These are phyloP conservation scores for Tiliacea citrago DNA, from an alignment of 2,888 invertebrate genomes.

Conservation along the genomic window DNA sequence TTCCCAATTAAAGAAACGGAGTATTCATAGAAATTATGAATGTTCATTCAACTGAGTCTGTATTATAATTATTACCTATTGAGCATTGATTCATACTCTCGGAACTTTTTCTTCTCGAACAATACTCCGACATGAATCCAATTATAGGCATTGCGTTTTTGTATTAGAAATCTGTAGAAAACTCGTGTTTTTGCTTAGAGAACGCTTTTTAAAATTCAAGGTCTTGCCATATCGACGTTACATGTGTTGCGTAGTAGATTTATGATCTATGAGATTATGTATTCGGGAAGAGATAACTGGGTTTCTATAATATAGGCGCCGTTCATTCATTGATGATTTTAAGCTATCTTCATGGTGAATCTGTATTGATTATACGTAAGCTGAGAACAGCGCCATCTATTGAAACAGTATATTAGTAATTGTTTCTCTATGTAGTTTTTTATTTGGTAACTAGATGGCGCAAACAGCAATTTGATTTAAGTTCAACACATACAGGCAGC, in stretches of 20 bases:
- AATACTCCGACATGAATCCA: conserved; percentile 31
- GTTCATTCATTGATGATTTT: conserved; percentile 58
- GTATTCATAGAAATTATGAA: conserved; percentile 28
- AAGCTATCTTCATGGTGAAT: conserved; percentile 39
- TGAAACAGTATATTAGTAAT: fast-evolving
- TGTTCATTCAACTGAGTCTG: conserved; percentile 43
- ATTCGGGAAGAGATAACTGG: conserved; percentile 47
- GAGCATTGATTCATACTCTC: conserved; percentile 41
- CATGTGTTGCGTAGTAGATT: conserved; percentile 47
- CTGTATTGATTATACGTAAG: conserved; percentile 46
- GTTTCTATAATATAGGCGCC: conserved; percentile 42
- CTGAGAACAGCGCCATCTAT: conserved; percentile 45
- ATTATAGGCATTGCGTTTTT: conserved; percentile 44
- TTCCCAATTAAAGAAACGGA: not conserved
- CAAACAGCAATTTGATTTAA: not conserved
- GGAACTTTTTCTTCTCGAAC: conserved; percentile 24
- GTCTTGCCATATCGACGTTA: conserved; percentile 44
- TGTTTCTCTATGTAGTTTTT: not conserved
- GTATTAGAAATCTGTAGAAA: conserved; percentile 42
- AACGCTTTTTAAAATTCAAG: conserved; percentile 52
- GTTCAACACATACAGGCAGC: no score
- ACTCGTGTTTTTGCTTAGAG: conserved; percentile 33
- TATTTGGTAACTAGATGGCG: not conserved
- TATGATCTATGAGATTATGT: conserved; percentile 59
- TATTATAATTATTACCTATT: conserved; percentile 5